A percentile compares a stretch with the other conserved stretches of the same genome.
phyloP scores from a whole-genome alignment of 2,797 vertebrate genomes.

The Ptychadena robeensis region DNA sequence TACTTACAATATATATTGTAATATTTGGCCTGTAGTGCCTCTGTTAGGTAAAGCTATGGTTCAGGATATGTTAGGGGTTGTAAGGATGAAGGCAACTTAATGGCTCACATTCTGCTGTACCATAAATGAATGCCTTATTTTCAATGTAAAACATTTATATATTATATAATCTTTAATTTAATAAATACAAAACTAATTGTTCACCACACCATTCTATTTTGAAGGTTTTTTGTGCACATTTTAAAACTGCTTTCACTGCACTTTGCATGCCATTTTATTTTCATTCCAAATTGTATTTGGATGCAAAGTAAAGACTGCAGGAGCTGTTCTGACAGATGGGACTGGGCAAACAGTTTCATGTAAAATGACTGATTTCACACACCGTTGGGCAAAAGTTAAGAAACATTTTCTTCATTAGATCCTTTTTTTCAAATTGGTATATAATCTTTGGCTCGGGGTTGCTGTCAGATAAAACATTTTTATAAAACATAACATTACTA shows the following conservation, averaged over 20 bases:
- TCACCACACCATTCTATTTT: neutral
- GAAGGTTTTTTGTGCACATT: constrained; percentile 5
- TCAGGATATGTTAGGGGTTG: no score
- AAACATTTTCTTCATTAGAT: constrained; percentile 60
- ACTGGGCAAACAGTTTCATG: constrained; percentile 46
- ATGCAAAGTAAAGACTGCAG: constrained; percentile 46
- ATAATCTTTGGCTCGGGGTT: constrained; percentile 52
- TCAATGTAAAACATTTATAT: no score
- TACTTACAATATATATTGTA: no score
- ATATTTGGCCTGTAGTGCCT: no score
- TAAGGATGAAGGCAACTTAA: no score
- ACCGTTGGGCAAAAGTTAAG: constrained; percentile 56
- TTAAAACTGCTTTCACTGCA: constrained; percentile 37
- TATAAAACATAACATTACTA: no score
- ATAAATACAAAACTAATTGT: no score
- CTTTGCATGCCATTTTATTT: constrained; percentile 39
- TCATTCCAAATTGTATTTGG: constrained; percentile 43
- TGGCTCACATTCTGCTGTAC: no score
- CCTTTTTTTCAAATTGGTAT: constrained; percentile 58
- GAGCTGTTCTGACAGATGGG: constrained; percentile 54
- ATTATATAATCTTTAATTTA: neutral
- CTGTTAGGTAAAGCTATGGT: no score
- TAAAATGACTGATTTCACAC: constrained; percentile 59
- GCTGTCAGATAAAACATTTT: constrained; percentile 46
- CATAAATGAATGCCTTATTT: no score